Base-by-base conservation (phyloP, 2,113 vertebrate genomes). In the Bambusicola thoracicus region DNA sequence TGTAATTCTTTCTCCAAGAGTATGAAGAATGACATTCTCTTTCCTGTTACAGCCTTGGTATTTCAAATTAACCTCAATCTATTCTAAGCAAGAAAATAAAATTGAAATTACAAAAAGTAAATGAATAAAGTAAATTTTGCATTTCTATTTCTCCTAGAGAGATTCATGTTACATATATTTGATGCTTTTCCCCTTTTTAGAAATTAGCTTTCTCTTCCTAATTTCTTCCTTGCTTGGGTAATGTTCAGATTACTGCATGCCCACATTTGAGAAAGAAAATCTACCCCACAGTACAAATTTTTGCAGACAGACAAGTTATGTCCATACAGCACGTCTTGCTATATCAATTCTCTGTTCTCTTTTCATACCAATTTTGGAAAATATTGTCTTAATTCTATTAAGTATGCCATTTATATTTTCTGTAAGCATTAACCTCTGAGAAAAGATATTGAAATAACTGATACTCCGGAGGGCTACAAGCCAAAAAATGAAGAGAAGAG, bases 61-160 rank as follows among this genome's bases (percentile, higher is more conserved):
- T 89, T 81, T 83, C 65, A 56, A 59, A 68, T 76, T 95, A 92
- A 79, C 94, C 91, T 94, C 91, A 91, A 96, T 95, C 91, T 96
- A 91, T 56, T 51, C 85, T 93, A 83, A 90, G 89, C 65, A 92
- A 94, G 93, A 81, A 92, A 95, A 95, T 91, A 96, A 56, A 95
- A 97, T 92, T 93, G 94, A 96, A 95, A 91, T 92, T 87, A 91
- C 72, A 94, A 83, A 94, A 96, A 95, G 94, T 87, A 96, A 96
- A 93, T 94, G 75, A 95, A 94, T 92, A 96, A 93, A 93, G 87
- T 80, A 93, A 94, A 94, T 96, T 94, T 95, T 89, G 78, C 70
- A 73, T 95, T 96, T 94, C 87, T 65, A 90, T 92, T 94, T 92
- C 82, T 95, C 87, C 91, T 90, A 51, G 46, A 94, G 85, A 87